phyloP scores from a whole-genome alignment of 2,888 invertebrate species.

The Lasioglossum calceatum region DNA sequence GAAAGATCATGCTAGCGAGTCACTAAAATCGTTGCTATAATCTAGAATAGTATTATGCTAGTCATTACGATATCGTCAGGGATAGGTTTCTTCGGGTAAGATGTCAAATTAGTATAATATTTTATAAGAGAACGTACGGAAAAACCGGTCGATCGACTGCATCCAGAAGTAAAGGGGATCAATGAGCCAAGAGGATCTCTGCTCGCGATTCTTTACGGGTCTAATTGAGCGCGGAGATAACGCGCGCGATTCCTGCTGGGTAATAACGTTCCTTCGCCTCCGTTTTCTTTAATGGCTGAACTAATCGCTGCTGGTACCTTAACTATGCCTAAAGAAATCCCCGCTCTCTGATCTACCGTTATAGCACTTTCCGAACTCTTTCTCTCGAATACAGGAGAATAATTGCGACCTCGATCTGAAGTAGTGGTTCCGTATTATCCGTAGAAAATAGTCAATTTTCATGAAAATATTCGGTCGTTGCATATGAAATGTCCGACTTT shows the following conservation, averaged over 20 bases:
- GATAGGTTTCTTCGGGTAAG: not conserved
- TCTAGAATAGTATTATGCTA: no score
- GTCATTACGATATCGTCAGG: not conserved
- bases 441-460: no score
- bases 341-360: slow-evolving; percentile 29
- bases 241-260: slow-evolving; percentile 76
- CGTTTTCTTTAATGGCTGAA: slow-evolving; percentile 78
- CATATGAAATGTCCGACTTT: no score
- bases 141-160: slow-evolving; percentile 53
- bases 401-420: not conserved
- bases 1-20: no score
- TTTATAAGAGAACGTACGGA: slow-evolving; percentile 35
- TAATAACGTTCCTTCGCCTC: slow-evolving; percentile 77
- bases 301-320: slow-evolving; percentile 83
- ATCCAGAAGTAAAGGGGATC: slow-evolving; percentile 69
- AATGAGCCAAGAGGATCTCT: slow-evolving; percentile 71
- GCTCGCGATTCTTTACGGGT: slow-evolving; percentile 82
- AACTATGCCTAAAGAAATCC: slow-evolving; percentile 67
- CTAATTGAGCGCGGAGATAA: slow-evolving; percentile 84
- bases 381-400: not conserved
- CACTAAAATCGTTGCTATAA: no score
- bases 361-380: not conserved
- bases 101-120: slow-evolving; percentile 61
- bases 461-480: no score
- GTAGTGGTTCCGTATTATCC: not conserved